phyloP scores from a whole-genome alignment of 1,140 invertebrate species.

The Zaprionus africanus region DNA sequence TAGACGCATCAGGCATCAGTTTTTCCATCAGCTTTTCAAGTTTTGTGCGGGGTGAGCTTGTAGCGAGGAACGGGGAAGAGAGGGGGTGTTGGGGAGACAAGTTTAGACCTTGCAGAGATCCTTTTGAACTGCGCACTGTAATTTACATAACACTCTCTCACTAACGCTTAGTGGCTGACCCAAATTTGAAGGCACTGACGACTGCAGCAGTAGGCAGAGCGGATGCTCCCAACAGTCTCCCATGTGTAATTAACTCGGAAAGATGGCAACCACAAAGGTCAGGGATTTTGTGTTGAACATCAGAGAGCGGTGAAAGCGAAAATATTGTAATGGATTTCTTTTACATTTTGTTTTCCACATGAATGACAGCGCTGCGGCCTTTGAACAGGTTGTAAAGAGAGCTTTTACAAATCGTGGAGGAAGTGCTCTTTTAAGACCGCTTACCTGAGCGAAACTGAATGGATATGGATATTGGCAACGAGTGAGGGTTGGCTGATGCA shows the following conservation, averaged over 20 bases:
- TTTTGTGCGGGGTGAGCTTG: constrained; percentile 18
- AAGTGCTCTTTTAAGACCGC: neutral
- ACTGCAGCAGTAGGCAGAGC: neutral
- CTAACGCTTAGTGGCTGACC: constrained; percentile 79
- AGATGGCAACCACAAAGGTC: constrained; percentile 67
- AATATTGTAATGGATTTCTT: constrained; percentile 56
- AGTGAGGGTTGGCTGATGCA: neutral
- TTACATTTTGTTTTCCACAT: constrained; percentile 47
- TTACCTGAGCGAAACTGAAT: constrained; percentile 13
- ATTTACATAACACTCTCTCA: constrained; percentile 81
- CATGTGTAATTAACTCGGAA: constrained; percentile 67
- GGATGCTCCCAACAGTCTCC: constrained; percentile 8
- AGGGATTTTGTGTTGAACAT: constrained; percentile 60
- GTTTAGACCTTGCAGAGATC: constrained; percentile 55
- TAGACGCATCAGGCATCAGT: constrained; percentile 59
- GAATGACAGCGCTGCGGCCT: constrained; percentile 31
- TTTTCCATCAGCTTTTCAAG: constrained; percentile 56
- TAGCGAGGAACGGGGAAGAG: too few species aligned
- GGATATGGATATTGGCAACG: constrained; percentile 9
- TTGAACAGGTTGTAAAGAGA: constrained; percentile 42
- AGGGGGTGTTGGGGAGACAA: neutral
- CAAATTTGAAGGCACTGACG: constrained; percentile 59
- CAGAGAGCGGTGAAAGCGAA: constrained; percentile 70
- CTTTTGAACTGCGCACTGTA: constrained; percentile 62
- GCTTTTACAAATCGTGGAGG: constrained; percentile 11